These are phyloP conservation scores for Drosophila phalerata DNA, from an alignment of 2,888 invertebrate genomes.

Conservation along the genomic window DNA sequence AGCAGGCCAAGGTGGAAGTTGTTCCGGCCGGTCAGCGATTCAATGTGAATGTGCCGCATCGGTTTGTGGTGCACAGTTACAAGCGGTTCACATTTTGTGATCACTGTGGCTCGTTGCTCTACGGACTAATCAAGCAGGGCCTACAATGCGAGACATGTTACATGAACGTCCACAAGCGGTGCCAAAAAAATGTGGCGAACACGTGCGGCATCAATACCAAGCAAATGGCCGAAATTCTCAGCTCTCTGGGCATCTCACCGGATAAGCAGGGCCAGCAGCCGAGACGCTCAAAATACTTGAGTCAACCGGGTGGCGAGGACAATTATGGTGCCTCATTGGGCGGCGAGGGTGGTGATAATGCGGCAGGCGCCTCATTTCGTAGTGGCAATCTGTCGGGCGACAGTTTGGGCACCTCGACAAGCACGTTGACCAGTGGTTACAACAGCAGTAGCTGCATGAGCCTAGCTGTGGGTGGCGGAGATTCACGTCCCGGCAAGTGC, in stretches of 20 bases:
- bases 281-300: constrained; percentile 87
- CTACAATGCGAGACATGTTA: constrained; percentile 98
- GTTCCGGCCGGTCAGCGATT: constrained; percentile 92
- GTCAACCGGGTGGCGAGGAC: constrained; percentile 86
- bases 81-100: constrained; percentile 99
- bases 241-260: constrained; percentile 95
- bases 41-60: constrained; percentile 99
- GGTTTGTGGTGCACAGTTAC: constrained; percentile 97
- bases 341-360: constrained; percentile 74
- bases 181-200: constrained; percentile 99
- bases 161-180: constrained; percentile 99
- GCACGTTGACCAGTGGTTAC: constrained; percentile 75
- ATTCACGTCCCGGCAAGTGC: constrained; percentile 87
- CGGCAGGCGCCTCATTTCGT: constrained; percentile 76
- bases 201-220: constrained; percentile 99
- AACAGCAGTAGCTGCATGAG: constrained; percentile 79
- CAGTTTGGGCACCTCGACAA: constrained; percentile 68
- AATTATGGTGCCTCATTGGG: constrained; percentile 85
- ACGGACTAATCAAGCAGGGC: constrained; percentile 98
- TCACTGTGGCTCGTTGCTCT: constrained; percentile 99
- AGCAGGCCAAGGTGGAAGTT: constrained; percentile 87
- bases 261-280: constrained; percentile 92
- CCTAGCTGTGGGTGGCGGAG: constrained; percentile 74
- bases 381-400: constrained; percentile 76
- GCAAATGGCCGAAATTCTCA: constrained; percentile 97